These are phyloP conservation scores for Calameuta filiformis DNA, from an alignment of 2,888 invertebrate genomes.

Conservation along the genomic window DNA sequence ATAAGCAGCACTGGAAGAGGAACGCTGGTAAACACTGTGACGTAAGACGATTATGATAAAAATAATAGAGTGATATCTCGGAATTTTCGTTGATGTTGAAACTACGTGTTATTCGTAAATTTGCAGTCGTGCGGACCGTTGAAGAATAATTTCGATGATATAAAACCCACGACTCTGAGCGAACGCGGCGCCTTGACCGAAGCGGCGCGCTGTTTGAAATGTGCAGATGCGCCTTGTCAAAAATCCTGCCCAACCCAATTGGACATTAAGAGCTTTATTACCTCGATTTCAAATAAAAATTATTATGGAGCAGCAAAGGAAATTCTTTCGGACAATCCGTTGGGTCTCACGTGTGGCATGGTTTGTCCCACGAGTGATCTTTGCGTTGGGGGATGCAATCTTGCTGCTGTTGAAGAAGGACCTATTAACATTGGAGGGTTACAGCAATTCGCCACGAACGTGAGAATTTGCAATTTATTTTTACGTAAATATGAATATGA, in stretches of 20 bases:
- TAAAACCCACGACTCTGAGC: conserved; percentile 96
- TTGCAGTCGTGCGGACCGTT: conserved; percentile 76
- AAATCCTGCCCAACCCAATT: conserved; percentile 98
- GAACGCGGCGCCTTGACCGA: conserved; percentile 94
- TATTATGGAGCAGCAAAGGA: conserved; percentile 97
- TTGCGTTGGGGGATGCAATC: conserved; percentile 97
- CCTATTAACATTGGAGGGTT: conserved; percentile 98
- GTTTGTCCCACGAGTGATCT: conserved; percentile 99
- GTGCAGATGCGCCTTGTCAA: conserved; percentile 97
- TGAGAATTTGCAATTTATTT: conserved; percentile 55
- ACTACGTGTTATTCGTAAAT: background rate
- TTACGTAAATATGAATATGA: too few species aligned
- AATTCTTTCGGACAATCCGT: conserved; percentile 96
- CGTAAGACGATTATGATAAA: conserved; percentile 69
- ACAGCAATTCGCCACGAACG: conserved; percentile 97
- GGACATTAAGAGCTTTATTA: conserved; percentile 96
- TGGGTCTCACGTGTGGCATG: conserved; percentile 97
- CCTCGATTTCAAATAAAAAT: conserved; percentile 96
- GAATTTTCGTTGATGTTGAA: background rate
- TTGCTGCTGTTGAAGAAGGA: conserved; percentile 96
- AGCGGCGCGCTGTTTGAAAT: conserved; percentile 89
- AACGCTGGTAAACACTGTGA: conserved; percentile 86
- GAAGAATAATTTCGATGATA: conserved; percentile 93
- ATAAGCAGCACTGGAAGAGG: conserved; percentile 95
- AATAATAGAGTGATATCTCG: too few species aligned